These are phyloP conservation scores for Cremastinae sp. DNA, from an alignment of 2,888 invertebrate genomes.

Conservation along the genomic window DNA sequence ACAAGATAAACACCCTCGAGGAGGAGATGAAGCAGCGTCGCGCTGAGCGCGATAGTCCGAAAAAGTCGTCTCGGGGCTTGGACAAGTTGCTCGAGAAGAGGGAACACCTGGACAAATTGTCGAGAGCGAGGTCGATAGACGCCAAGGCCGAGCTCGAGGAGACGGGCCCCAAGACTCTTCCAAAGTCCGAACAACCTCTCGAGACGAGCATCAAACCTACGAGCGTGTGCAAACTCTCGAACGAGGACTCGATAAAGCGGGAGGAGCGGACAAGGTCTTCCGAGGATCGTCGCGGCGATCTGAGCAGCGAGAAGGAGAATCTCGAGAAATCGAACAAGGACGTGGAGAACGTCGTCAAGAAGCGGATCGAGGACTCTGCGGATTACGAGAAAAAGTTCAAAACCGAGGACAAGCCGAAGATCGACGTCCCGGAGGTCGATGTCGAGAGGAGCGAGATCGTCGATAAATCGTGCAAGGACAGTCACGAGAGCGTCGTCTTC, in stretches of 20 bases:
- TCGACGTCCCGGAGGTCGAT: conserved; percentile 1
- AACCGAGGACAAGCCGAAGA: conserved; percentile 63
- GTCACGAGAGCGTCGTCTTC: conserved; percentile 61
- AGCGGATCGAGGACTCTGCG: conserved; percentile 31
- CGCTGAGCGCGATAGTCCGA: conserved; percentile 82
- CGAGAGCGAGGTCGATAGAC: conserved; percentile 72
- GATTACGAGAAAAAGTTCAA: conserved; percentile 62
- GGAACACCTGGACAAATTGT: conserved; percentile 80
- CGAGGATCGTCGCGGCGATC: conserved; percentile 57
- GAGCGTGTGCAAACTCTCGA: conserved; percentile 20
- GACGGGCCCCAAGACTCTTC: not conserved
- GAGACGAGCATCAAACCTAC: conserved; percentile 40
- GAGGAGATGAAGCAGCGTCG: conserved; percentile 79
- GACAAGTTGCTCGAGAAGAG: conserved; percentile 83
- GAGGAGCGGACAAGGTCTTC: conserved; percentile 39
- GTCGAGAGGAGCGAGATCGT: not conserved
- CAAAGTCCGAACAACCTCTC: not conserved
- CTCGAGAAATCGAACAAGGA: conserved; percentile 31
- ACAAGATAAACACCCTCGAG: conserved; percentile 74
- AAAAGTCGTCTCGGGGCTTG: conserved; percentile 83
- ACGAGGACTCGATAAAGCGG: conserved; percentile 45
- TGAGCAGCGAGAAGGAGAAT: conserved; percentile 54
- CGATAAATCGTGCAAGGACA: conserved; percentile 60
- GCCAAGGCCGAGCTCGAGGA: conserved; percentile 59
- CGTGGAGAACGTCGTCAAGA: conserved; percentile 34